A percentile compares a stretch with the other conserved stretches of the same genome.
phyloP scores from a whole-genome alignment of 1,140 invertebrate species.

The Drosophila gunungcola region DNA sequence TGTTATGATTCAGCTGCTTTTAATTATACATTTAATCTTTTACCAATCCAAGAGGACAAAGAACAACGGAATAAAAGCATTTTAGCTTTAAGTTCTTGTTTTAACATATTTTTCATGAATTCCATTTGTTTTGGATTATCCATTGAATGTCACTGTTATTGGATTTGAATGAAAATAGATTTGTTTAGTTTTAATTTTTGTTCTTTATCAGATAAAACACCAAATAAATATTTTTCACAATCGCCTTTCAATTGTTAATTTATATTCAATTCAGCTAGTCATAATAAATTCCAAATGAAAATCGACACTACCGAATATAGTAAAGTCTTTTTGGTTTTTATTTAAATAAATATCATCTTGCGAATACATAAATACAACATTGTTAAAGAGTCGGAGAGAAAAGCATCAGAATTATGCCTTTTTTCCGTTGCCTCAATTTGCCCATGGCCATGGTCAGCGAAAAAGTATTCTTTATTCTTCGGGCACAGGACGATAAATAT shows the following conservation, averaged over 20 bases:
- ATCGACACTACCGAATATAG: too few species aligned
- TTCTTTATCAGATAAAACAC: background rate
- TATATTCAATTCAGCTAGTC: background rate
- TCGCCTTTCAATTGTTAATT: background rate
- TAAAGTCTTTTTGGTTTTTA: constrained; percentile 3
- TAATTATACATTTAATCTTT: background rate
- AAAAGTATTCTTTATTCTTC: constrained; percentile 25
- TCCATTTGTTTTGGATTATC: background rate
- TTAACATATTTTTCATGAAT: background rate
- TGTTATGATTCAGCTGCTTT: background rate
- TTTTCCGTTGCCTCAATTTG: constrained; percentile 46
- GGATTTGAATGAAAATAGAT: background rate
- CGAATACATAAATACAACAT: constrained; percentile 7
- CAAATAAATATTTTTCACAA: background rate
- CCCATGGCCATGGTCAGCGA: constrained; percentile 32
- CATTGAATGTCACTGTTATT: background rate
- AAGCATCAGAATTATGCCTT: constrained; percentile 39
- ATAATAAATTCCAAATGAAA: background rate
- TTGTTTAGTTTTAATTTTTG: background rate
- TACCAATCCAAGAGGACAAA: background rate
- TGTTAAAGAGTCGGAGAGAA: constrained; percentile 29
- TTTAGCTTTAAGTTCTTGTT: background rate
- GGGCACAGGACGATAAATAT: constrained; percentile 15
- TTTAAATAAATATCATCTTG: constrained; percentile 24
- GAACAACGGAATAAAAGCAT: background rate